These are phyloP conservation scores for western clawed frog (Xenopus tropicalis) DNA, from an alignment of 2,113 vertebrate genomes.

Conservation along the genomic window UCB_Xtro_10.0 CM004443.2:188927501-188928000, in stretches of 20 bases:
- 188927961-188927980: constrained; percentile 2
- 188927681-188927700: background rate
- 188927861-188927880: too few species aligned
- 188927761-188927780: constrained; percentile 86
- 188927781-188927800: constrained; percentile 72
- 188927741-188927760: constrained; percentile 91
- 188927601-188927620: too few species aligned
- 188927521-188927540: too few species aligned
- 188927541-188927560: too few species aligned
- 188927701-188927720: constrained; percentile 19
- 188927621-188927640: too few species aligned
- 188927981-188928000: too few species aligned
- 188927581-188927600: too few species aligned
- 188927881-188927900: too few species aligned
- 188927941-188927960: constrained; percentile 38
- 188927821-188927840: constrained; percentile 43
- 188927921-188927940: constrained; percentile 22
- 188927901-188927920: constrained; percentile 40
- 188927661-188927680: too few species aligned
- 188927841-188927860: too few species aligned
- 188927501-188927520: too few species aligned
- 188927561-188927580: too few species aligned
- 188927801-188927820: constrained; percentile 6
- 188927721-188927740: constrained; percentile 80
- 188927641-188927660: background rate